Evolutionary conservation across 2,888 invertebrate genomes (phyloP).

Genomic region (Netelia inedita): DNA sequence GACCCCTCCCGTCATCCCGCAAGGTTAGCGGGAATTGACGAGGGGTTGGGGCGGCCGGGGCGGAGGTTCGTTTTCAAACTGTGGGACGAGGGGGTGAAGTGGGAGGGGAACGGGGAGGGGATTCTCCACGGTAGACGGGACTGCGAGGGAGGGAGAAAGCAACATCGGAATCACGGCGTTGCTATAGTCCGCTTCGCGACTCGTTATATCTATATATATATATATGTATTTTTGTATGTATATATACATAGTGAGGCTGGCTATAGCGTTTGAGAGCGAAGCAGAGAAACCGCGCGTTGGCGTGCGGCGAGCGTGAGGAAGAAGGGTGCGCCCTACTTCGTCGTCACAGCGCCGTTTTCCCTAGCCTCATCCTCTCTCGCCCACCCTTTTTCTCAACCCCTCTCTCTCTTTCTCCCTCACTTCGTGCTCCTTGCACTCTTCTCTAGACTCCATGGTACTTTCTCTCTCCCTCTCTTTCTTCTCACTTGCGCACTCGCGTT

Average conservation of each 20-base stretch:
- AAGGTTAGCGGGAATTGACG: constrained; percentile 44
- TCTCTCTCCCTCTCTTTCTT: constrained; percentile 19
- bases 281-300: constrained; percentile 56
- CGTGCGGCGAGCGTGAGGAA: constrained; percentile 71
- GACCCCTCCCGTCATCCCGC: neutral
- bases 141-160: constrained; percentile 68
- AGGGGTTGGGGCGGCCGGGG: constrained; percentile 34
- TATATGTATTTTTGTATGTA: neutral
- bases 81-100: constrained; percentile 36
- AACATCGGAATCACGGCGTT: constrained; percentile 77
- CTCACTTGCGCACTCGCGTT: constrained; percentile 4
- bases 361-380: constrained; percentile 63
- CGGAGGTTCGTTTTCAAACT: constrained; percentile 48
- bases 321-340: constrained; percentile 84
- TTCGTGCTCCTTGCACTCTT: constrained; percentile 14
- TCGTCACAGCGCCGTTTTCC: constrained; percentile 76
- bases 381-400: constrained; percentile 28
- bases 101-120: constrained; percentile 21
- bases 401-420: constrained; percentile 38
- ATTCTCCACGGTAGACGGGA: constrained; percentile 24
- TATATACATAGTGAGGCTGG: constrained; percentile 60
- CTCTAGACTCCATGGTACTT: constrained; percentile 11
- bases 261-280: constrained; percentile 68
- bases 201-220: constrained; percentile 24
- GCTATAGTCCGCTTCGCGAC: constrained; percentile 52